Base-by-base conservation (phyloP, 2,113 vertebrate species). In the Antechinus stuartii region DNA sequence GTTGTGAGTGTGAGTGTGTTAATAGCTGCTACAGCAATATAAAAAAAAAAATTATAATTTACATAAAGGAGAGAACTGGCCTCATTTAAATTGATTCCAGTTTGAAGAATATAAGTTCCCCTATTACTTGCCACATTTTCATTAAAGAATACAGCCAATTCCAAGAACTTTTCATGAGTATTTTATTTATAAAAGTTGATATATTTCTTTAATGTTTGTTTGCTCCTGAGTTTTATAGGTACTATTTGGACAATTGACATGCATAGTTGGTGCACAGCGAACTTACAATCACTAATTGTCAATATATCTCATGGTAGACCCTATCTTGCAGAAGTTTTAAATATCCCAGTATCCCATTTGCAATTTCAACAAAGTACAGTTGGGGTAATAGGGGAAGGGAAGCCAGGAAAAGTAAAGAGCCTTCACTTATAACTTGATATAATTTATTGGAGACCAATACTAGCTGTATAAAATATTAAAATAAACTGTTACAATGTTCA, bases 391-490 rank as follows among this genome's bases (percentile, higher is more conserved):
- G 96, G 96, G 93, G 91, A 94, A 92, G 84, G 95, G 10, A 49
- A 91, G 93, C 84, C 89, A 57, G 92, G 53, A 46, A n/a, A 76
- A 92, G 92, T 53, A 16, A 91, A 94, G 26, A 95, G n/a, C 49
- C 93, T 97, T 98, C 95, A 96, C 97, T 98, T 97, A 30, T 98
- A 97, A 98, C 98, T 89, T 96, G 93, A 26, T 96, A 56, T 95
- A 95, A 97, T 97, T 98, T 98, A 97, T 96, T 98, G 90, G 96
- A 98, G 97, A 98, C 96, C 95, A 97, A 84, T 96, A 96, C 96
- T 98, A 97, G 97, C 97, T 98, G 96, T 98, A 98, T 93, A 98
- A 96, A 98, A 95, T 95, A 98, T 55, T 97, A 95, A 98, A 98
- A 98, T 97, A 98, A 98, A 98, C 95, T 97, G 96, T 97, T 98